Evolutionary conservation across 2,113 vertebrate genomes (phyloP), one percentile per base, ranked within the genome.

Genomic region (Suricata suricatta): DNA sequence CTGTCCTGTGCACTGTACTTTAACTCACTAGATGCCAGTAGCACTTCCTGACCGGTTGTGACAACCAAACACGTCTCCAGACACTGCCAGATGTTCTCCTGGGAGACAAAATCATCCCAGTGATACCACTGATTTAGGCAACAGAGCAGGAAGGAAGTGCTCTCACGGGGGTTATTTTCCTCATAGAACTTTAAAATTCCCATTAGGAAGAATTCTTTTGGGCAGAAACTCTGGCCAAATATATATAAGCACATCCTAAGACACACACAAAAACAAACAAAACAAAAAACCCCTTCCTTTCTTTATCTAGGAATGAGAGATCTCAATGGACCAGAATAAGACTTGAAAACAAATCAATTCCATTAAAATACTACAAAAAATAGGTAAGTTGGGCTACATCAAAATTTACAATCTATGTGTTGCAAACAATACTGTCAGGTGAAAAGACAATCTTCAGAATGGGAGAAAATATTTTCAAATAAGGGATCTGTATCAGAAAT

Each of bases 401-500:
- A 90, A 93, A 94, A 94, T 50, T 47, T n/a, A 57, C 88, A 96
- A 82, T 21, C 33, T 57, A 4, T 95, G 19, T 92, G 52, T 23
- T 79, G 47, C 13, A 72, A 94, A 94, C 35, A 86, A 57, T 41
- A 72, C 6, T 14, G 89, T n/a, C 68, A 90, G 79, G 29, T 82
- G 29, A 90, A 25, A 89, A 94, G 54, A 90, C 9, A 92, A 74
- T 69, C 14, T 54, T n/a, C 27, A 66, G 85, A 33, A 91, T 80
- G 89, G 66, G 44, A 63, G 77, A 88, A 88, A 83, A 54, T 63
- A 83, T 71, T 90, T 93, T 88, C 86, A 95, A 94, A n/a, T 57
- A 94, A 92, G 35, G 31, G 52, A 66, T 14, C 57, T 84, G 27
- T 4, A 85, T 50, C 6, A 63, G 76, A 81, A 72, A 80, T 35